These are phyloP conservation scores for Phylloscopus whistleri DNA, from an alignment of 2,113 vertebrate species.

Conservation along the genomic window DNA sequence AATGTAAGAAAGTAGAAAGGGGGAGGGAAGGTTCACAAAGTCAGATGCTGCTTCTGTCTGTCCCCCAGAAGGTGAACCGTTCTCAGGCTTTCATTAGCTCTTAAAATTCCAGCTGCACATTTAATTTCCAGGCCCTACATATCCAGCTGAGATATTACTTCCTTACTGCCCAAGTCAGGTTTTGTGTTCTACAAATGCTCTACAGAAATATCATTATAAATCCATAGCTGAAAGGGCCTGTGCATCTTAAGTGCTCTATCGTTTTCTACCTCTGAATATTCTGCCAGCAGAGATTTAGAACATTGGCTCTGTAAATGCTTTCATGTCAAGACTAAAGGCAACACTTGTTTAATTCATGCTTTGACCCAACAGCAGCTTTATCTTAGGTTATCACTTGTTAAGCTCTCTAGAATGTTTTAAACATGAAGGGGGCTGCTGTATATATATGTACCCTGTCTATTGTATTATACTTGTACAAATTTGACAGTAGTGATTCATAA, in stretches of 20 bases:
- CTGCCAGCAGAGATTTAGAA: constrained; percentile 66
- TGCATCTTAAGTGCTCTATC: constrained; percentile 61
- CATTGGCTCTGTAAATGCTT: constrained; percentile 60
- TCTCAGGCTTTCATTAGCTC: neutral
- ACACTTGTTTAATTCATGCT: constrained; percentile 69
- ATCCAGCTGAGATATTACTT: constrained; percentile 31
- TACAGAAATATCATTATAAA: constrained; percentile 59
- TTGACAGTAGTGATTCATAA: constrained; percentile 64
- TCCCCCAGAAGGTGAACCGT: neutral
- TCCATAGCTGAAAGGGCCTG: constrained; percentile 45
- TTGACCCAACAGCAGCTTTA: constrained; percentile 66
- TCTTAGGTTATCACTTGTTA: constrained; percentile 70
- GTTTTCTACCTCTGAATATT: constrained; percentile 56
- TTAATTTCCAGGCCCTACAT: neutral
- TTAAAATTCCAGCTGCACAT: constrained; percentile 15
- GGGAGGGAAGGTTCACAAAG: neutral
- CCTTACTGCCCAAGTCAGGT: constrained; percentile 41
- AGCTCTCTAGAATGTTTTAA: constrained; percentile 65
- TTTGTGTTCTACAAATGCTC: constrained; percentile 52
- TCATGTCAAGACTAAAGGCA: constrained; percentile 69
- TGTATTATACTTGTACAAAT: constrained; percentile 47
- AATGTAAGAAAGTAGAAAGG: neutral
- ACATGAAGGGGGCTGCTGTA: constrained; percentile 48
- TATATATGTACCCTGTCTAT: constrained; percentile 36
- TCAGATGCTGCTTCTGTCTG: neutral